phyloP scores from a whole-genome alignment of 2,797 vertebrate genomes.

The Megaceryle alcyon region DNA sequence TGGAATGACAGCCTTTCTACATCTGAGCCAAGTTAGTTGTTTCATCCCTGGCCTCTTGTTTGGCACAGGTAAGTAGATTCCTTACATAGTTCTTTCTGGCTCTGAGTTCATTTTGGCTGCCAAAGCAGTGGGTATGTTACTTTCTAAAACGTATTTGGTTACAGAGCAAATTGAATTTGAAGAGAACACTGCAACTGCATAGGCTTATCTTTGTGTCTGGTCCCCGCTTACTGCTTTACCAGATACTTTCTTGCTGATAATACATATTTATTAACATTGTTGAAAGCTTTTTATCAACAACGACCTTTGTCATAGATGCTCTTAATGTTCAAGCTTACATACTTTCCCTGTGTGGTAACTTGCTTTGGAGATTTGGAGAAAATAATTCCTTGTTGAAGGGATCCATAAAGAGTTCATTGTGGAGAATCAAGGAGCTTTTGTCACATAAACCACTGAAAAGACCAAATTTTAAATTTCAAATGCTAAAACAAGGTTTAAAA shows the following conservation, averaged over 20 bases:
- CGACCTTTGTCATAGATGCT: not conserved
- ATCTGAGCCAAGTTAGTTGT: not conserved
- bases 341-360: not conserved
- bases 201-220: not conserved
- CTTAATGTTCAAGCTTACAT: not conserved
- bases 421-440: not conserved
- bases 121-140: not conserved
- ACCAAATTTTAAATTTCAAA: not conserved
- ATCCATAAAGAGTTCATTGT: not conserved
- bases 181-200: not conserved
- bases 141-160: not conserved
- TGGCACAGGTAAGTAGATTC: slow-evolving; percentile 23
- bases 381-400: not conserved
- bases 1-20: not conserved
- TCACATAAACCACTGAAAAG: not conserved
- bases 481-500: not conserved
- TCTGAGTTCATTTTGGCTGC: slow-evolving; percentile 1
- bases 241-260: not conserved
- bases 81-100: not conserved
- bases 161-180: slow-evolving; percentile 19
- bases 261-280: not conserved
- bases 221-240: not conserved
- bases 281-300: slow-evolving; percentile 6
- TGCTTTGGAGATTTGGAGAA: not conserved
- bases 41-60: slow-evolving; percentile 3